These are phyloP conservation scores for Thermophis baileyi DNA, from an alignment of 2,113 vertebrate species.

Conservation along the genomic window DNA sequence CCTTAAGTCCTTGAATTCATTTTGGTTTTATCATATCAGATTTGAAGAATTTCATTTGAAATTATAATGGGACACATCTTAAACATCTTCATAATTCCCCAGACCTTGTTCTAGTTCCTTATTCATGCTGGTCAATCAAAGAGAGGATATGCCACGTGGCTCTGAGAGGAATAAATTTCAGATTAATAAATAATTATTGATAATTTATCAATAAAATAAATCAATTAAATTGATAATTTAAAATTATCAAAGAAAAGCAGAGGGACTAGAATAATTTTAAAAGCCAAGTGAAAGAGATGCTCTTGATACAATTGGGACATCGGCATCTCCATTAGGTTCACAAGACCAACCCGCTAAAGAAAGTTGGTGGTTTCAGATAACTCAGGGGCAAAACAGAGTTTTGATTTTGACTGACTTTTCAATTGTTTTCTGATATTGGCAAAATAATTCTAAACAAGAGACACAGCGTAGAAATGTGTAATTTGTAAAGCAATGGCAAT, in stretches of 20 bases:
- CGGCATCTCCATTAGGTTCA: background rate
- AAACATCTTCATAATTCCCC: background rate
- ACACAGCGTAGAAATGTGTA: background rate
- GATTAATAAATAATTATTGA: no score
- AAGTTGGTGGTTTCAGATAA: background rate
- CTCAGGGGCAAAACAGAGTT: background rate
- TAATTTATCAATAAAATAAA: no score
- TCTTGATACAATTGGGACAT: background rate
- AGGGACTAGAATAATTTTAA: background rate
- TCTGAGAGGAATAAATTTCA: fast-evolving
- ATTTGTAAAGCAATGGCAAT: no score
- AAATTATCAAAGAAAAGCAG: background rate
- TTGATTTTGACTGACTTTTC: background rate
- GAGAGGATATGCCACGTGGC: fast-evolving
- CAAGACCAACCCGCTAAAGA: background rate
- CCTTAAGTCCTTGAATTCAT: background rate
- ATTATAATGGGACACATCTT: background rate
- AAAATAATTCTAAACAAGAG: background rate
- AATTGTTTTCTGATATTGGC: background rate
- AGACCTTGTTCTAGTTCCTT: fast-evolving
- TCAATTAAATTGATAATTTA: no score
- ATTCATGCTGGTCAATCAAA: fast-evolving
- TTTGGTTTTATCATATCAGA: background rate
- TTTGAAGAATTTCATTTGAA: background rate
- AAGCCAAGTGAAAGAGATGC: background rate